These are phyloP conservation scores for Microctenopoma lineatum DNA, from an alignment of 2,797 vertebrate genomes.

Conservation along the genomic window DNA sequence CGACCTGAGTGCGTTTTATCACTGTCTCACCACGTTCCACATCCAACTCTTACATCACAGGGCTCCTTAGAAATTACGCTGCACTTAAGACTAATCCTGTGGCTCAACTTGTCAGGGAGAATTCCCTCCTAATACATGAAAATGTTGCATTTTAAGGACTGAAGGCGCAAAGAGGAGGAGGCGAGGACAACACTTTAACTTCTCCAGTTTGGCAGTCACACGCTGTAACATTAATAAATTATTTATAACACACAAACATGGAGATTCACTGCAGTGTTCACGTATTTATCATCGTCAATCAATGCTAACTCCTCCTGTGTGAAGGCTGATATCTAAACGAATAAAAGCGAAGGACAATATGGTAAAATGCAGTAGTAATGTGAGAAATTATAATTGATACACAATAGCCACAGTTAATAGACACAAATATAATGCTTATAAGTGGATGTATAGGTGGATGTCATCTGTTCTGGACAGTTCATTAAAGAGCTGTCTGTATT, in stretches of 20 bases:
- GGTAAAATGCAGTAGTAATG: neutral
- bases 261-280: neutral
- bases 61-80: slow-evolving; percentile 54
- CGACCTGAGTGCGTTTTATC: slow-evolving; percentile 43
- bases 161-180: slow-evolving; percentile 9
- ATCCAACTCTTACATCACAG: slow-evolving; percentile 34
- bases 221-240: neutral
- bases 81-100: slow-evolving; percentile 62
- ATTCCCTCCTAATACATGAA: slow-evolving; percentile 54
- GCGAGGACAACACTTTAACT: neutral
- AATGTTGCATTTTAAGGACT: slow-evolving; percentile 42
- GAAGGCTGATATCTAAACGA: neutral
- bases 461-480: no score
- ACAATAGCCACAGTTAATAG: no score
- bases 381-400: no score
- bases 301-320: neutral
- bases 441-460: no score
- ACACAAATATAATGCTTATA: no score
- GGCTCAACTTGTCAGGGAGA: slow-evolving; percentile 63
- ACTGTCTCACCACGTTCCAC: slow-evolving; percentile 35
- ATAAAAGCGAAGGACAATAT: neutral
- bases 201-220: slow-evolving; percentile 1
- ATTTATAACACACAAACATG: neutral
- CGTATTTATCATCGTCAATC: neutral
- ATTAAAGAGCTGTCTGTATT: no score